A percentile compares a stretch with the other conserved stretches of the same genome.
These are phyloP conservation scores for Thryonomys swinderianus DNA, from an alignment of 2,113 vertebrate genomes.

Conservation along the genomic window DNA sequence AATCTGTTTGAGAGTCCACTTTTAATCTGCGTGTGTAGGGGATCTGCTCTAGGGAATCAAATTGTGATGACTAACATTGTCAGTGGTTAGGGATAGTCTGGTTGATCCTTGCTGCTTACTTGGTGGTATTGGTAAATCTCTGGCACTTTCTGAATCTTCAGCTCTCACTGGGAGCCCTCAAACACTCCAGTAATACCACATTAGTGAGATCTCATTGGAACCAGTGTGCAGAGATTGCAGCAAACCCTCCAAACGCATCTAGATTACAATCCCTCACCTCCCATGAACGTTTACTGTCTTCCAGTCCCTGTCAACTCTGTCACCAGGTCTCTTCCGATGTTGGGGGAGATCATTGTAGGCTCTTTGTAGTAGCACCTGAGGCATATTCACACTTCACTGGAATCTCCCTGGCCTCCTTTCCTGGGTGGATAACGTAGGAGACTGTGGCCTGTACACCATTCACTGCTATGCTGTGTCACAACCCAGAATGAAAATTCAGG, in stretches of 20 bases:
- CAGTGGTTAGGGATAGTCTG: neutral
- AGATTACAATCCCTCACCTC: neutral
- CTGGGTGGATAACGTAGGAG: neutral
- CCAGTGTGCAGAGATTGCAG: no score
- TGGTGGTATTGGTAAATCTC: neutral
- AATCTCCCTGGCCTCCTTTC: neutral
- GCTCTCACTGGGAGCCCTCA: neutral
- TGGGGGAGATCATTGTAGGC: neutral
- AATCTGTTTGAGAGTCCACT: constrained; percentile 68
- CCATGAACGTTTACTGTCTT: neutral
- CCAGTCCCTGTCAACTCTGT: neutral
- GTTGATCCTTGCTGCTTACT: neutral
- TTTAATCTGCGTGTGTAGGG: constrained; percentile 17
- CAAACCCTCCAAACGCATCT: neutral
- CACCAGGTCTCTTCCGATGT: neutral
- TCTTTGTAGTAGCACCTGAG: neutral
- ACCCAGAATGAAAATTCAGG: neutral
- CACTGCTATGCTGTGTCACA: neutral
- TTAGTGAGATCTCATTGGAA: neutral
- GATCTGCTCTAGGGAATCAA: constrained; percentile 26
- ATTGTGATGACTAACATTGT: neutral
- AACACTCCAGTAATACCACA: neutral
- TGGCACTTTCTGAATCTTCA: neutral
- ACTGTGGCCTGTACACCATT: neutral
- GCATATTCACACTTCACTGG: neutral